These are phyloP conservation scores for Chrysocyon brachyurus DNA, from an alignment of 2,797 vertebrate species.

Conservation along the genomic window DNA sequence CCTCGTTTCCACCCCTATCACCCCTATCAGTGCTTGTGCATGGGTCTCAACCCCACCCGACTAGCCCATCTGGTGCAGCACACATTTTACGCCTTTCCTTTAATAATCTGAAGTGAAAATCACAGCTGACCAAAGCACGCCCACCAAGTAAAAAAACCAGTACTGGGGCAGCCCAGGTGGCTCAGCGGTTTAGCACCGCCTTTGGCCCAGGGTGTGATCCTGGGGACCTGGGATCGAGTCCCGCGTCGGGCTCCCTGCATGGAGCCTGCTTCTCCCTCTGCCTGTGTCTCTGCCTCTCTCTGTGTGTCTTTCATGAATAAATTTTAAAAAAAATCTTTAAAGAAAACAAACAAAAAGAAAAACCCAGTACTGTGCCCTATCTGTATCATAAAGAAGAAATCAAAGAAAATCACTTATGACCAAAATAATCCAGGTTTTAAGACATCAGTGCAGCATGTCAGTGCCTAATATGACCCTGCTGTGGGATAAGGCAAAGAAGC, in stretches of 20 bases:
- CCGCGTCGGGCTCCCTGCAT: no score
- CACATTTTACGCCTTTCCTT: not conserved
- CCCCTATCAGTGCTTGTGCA: not conserved
- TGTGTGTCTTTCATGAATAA: no score
- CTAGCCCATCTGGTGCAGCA: not conserved
- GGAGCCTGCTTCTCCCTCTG: no score
- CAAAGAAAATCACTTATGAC: not conserved
- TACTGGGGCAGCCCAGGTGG: no score
- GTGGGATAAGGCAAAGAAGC: not conserved
- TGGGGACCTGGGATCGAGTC: no score
- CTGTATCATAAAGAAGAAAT: not conserved
- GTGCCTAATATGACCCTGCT: not conserved
- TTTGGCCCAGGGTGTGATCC: no score
- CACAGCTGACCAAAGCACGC: not conserved
- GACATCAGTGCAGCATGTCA: not conserved
- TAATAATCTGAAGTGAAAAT: not conserved
- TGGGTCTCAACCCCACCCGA: not conserved
- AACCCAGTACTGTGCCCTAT: not conserved
- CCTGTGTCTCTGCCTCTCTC: no score
- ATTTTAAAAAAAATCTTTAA: no score
- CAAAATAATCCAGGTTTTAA: not conserved
- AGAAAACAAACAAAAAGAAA: not conserved
- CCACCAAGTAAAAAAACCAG: not conserved
- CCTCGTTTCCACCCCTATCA: not conserved
- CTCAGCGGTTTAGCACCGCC: no score